Evolutionary conservation across 2,113 vertebrate genomes (phyloP).

Genomic region (Choloepus hoffmanni): DNA sequence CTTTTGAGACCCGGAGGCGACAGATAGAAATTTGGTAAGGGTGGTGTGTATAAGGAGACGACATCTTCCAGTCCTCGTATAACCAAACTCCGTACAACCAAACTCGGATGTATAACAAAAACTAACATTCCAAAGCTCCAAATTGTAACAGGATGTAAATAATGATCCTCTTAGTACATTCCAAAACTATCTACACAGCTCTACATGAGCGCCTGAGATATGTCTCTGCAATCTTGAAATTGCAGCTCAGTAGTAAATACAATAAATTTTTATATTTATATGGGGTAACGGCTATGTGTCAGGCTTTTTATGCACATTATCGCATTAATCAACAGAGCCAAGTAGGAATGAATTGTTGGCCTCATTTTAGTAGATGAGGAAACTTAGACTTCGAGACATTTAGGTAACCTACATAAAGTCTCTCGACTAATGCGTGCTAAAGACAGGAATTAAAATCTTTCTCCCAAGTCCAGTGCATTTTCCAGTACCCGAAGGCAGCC

Average conservation of each 20-base stretch:
- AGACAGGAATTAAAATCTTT: neutral
- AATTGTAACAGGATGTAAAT: neutral
- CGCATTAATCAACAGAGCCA: neutral
- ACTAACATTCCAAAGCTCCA: neutral
- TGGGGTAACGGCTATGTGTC: neutral
- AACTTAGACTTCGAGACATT: neutral
- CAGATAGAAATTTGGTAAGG: neutral
- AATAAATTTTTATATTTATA: neutral
- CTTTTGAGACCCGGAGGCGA: neutral
- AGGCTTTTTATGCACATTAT: neutral
- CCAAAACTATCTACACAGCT: neutral
- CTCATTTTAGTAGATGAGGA: neutral
- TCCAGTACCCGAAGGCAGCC: neutral
- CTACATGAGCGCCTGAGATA: rapidly evolving
- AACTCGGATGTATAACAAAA: neutral
- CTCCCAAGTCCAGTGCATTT: neutral
- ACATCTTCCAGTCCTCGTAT: neutral
- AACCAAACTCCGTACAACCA: neutral
- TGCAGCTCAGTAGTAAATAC: neutral
- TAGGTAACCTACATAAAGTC: neutral
- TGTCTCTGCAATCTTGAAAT: neutral
- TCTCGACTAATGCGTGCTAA: neutral
- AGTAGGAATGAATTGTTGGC: neutral
- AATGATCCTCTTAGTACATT: neutral
- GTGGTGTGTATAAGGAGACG: neutral